These are phyloP conservation scores for Diadophis punctatus DNA, from an alignment of 2,113 vertebrate species.

Conservation along the genomic window DNA sequence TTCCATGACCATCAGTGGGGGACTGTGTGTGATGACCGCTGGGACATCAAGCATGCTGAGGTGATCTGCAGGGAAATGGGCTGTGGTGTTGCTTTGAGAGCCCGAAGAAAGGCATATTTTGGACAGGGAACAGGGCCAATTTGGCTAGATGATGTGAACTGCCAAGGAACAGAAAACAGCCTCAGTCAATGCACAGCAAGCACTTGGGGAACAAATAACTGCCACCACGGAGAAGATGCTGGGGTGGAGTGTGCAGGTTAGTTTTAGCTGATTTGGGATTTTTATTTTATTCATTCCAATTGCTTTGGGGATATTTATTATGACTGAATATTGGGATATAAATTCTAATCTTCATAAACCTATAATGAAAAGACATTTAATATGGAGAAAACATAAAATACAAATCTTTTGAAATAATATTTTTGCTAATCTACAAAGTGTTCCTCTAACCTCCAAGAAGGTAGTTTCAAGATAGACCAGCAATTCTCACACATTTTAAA, in stretches of 20 bases:
- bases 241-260: conserved; percentile 31
- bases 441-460: not conserved
- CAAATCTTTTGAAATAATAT: not conserved
- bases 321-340: not conserved
- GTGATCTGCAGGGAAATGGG: conserved; percentile 53
- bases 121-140: conserved; percentile 4
- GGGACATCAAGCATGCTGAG: conserved; percentile 17
- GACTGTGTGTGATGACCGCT: conserved; percentile 28
- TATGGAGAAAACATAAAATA: not conserved
- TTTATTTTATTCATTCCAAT: not conserved
- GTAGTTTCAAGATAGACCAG: not conserved
- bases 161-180: not conserved
- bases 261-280: not conserved
- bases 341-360: not conserved
- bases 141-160: conserved; percentile 26
- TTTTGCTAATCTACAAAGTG: not conserved
- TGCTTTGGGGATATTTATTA: not conserved
- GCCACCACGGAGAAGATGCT: conserved; percentile 25
- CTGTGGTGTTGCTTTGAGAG: conserved; percentile 31
- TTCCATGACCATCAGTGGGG: conserved; percentile 12
- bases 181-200: conserved; percentile 8
- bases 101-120: not conserved
- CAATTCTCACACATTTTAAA: not conserved
- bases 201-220: not conserved
- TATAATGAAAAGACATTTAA: not conserved